phyloP scores from a whole-genome alignment of 2,888 invertebrate genomes.

The Epinotia nisella region DNA sequence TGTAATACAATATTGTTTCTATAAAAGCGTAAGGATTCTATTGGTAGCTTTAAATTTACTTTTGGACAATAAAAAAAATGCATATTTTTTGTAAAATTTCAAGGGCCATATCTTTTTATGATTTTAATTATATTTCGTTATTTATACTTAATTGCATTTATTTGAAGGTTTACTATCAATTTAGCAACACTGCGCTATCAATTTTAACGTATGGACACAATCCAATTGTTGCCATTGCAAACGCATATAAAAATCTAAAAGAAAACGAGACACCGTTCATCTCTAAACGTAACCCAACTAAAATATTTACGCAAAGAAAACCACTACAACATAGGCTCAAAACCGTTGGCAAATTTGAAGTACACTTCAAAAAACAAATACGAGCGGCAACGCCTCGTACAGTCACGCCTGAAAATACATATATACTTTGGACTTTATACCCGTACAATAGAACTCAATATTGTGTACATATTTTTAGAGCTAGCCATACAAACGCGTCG shows the following conservation, averaged over 20 bases:
- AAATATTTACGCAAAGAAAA: conserved; percentile 21
- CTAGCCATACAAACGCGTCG: conserved; percentile 3
- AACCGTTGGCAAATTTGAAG: conserved; percentile 35
- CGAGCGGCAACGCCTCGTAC: conserved; percentile 16
- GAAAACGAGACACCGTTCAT: neutral
- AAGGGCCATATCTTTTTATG: no score
- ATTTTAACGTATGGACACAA: no score
- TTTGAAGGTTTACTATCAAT: no score
- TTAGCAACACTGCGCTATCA: no score
- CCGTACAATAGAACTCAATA: neutral
- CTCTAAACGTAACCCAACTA: conserved; percentile 5
- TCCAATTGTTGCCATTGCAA: no score
- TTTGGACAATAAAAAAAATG: no score
- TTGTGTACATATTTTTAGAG: neutral
- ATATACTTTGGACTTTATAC: neutral
- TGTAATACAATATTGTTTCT: no score
- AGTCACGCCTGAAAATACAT: neutral
- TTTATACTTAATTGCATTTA: no score
- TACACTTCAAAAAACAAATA: conserved; percentile 23
- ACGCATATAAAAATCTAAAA: neutral
- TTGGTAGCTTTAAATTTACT: no score
- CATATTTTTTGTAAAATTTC: no score
- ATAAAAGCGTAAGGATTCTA: no score
- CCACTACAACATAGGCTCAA: conserved; percentile 12
- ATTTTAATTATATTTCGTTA: no score